Percentiles rank a stretch among this genome's conserved stretches.
phyloP scores from a whole-genome alignment of 2,888 invertebrate genomes.

The Acanthosoma haemorrhoidale region DNA sequence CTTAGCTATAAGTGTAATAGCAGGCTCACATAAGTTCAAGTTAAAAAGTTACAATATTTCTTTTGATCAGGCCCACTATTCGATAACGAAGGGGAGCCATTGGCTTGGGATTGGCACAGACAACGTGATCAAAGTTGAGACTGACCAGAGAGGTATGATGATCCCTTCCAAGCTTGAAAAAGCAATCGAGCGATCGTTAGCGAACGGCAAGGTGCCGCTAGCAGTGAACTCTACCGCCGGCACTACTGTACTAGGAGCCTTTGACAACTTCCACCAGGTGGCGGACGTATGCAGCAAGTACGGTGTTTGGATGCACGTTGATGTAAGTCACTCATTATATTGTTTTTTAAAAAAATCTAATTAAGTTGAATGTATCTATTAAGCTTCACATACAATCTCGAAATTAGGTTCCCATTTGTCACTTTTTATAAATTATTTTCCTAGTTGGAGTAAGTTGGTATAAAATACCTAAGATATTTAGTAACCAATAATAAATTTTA shows the following conservation, averaged over 20 bases:
- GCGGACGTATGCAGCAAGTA: slow-evolving; percentile 63
- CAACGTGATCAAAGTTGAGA: slow-evolving; percentile 59
- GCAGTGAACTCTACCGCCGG: slow-evolving; percentile 72
- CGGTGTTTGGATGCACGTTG: slow-evolving; percentile 75
- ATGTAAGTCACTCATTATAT: slow-evolving; percentile 53
- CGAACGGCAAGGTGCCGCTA: slow-evolving; percentile 55
- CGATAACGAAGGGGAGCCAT: slow-evolving; percentile 71
- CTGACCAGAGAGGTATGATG: slow-evolving; percentile 66
- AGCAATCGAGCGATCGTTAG: slow-evolving; percentile 51
- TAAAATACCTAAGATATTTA: no score
- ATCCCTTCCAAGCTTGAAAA: slow-evolving; percentile 54
- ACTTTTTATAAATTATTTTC: no score
- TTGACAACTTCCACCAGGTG: slow-evolving; percentile 65
- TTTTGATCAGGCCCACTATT: slow-evolving; percentile 66
- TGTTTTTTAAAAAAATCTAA: background rate
- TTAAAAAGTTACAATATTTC: background rate
- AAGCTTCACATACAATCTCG: no score
- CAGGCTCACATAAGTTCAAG: no score
- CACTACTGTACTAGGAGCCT: slow-evolving; percentile 77
- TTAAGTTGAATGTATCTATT: background rate
- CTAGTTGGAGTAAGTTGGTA: no score
- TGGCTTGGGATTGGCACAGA: slow-evolving; percentile 81
- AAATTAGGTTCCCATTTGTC: no score
- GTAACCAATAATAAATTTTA: no score
- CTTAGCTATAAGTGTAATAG: no score